Base-by-base conservation (phyloP, 2,113 vertebrate genomes). In the Reinhardtius hippoglossoides region DNA sequence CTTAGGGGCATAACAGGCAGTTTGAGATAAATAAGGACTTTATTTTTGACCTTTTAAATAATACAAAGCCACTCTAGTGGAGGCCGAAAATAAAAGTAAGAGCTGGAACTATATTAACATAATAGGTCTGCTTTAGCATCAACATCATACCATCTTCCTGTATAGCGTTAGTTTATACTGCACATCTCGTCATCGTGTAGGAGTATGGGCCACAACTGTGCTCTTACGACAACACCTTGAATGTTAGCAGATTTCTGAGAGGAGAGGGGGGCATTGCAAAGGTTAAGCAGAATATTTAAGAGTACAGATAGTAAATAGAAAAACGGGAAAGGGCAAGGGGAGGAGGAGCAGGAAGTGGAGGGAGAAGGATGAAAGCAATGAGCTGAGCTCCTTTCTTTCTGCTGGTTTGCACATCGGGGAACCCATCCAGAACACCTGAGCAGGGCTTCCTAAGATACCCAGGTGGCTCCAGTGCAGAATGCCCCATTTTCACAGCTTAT, bases 361-460 rank as follows among this genome's bases (percentile, higher is more conserved):
- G 68, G 65, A 31, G 31, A 62, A 16, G 21, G 64, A 88, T 78
- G 64, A 80, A 81, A 74, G 40, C 40, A 4, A 50, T 50, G 40
- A 64, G 26, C 44, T 78, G 44, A 80, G 20, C 81, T 2, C 26
- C n/a, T 58, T 83, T 76, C 62, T 55, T 82, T 82, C 75, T 81
- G 80, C 84, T 75, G 71, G 82, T 77, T 81, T 82, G 71, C 75
- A 79, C 88, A 85, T 35, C 3, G 78, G 90, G 89, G 80, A 89
- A 83, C 74, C 88, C 81, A 85, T 80, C 68, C 73, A 81, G 69
- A 71, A 81, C 88, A 91, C 88, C 88, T 89, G 89, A 86, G 83
- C 79, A 75, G 85, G 84, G 71, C 87, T 89, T 88, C 83, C 86
- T 87, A 52, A 86, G 71, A 78, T 76, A 83, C 80, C 86, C 89